These are phyloP conservation scores for Orthonychiurus folsomi DNA, from an alignment of 2,888 invertebrate genomes.

Conservation along the genomic window DNA sequence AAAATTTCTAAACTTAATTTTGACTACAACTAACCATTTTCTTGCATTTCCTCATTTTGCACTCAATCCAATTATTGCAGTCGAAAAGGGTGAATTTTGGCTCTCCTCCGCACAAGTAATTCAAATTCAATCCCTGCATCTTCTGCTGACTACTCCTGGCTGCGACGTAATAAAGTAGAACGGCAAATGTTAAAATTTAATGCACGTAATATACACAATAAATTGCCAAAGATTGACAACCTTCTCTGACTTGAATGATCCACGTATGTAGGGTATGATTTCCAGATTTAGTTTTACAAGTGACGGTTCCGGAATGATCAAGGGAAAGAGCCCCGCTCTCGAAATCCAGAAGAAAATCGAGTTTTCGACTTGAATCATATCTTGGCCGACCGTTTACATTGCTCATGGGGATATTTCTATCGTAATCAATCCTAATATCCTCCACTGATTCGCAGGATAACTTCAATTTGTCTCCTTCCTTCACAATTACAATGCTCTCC, in stretches of 20 bases:
- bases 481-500: not conserved
- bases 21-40: not conserved
- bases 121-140: not conserved
- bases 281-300: not conserved
- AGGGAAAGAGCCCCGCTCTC: not conserved
- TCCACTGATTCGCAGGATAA: conserved; percentile 6
- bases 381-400: not conserved
- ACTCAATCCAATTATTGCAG: conserved; percentile 14
- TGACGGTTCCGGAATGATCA: not conserved
- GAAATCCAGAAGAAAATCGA: not conserved
- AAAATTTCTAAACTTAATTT: too few species aligned
- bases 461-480: conserved; percentile 6
- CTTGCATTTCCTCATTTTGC: conserved; percentile 7
- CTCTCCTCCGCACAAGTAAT: not conserved
- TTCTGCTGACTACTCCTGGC: not conserved
- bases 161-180: not conserved
- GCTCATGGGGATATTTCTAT: not conserved
- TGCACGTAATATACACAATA: too few species aligned
- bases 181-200: not conserved
- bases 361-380: not conserved
- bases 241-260: not conserved
- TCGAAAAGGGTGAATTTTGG: not conserved
- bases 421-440: conserved; percentile 2
- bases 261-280: not conserved
- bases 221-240: too few species aligned